These are phyloP conservation scores for Ceraclea dissimilis DNA, from an alignment of 2,888 invertebrate genomes.

Conservation along the genomic window DNA sequence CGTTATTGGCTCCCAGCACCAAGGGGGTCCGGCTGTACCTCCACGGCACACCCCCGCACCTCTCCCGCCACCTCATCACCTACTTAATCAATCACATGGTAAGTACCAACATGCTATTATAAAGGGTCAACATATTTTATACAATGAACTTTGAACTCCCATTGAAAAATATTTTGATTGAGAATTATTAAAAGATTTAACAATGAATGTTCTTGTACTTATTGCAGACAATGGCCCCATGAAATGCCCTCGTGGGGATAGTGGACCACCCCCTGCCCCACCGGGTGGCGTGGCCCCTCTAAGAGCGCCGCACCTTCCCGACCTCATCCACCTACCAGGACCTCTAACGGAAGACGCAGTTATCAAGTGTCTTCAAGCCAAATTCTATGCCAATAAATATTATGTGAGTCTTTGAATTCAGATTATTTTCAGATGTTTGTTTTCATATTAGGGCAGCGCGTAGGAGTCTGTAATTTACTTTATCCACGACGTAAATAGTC, in stretches of 20 bases:
- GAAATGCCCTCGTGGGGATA: slow-evolving; percentile 25
- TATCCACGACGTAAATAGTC: no score
- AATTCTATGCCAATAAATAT: slow-evolving; percentile 79
- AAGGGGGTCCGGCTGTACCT: slow-evolving; percentile 36
- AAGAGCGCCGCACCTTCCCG: slow-evolving; percentile 58
- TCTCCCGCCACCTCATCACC: slow-evolving; percentile 35
- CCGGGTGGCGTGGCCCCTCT: slow-evolving; percentile 39
- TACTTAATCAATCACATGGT: slow-evolving; percentile 33
- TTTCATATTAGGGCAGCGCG: no score
- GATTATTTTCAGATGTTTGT: no score
- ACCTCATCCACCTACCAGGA: slow-evolving; percentile 86
- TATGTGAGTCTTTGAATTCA: slow-evolving; percentile 67
- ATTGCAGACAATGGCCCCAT: slow-evolving; percentile 10
- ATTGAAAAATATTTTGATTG: neutral
- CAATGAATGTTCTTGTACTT: neutral
- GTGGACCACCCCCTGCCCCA: slow-evolving; percentile 27
- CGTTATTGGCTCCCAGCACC: slow-evolving; percentile 21
- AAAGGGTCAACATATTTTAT: neutral
- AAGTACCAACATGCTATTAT: neutral
- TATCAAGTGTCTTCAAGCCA: slow-evolving; percentile 81
- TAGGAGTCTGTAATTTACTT: no score
- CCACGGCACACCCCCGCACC: slow-evolving; percentile 30
- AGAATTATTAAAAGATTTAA: neutral
- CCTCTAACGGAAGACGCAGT: slow-evolving; percentile 93
- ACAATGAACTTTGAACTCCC: neutral